A percentile compares a stretch with the other conserved stretches of the same genome.
These are phyloP conservation scores for Sapayoa aenigma DNA, from an alignment of 2,113 vertebrate genomes.

Conservation along the genomic window DNA sequence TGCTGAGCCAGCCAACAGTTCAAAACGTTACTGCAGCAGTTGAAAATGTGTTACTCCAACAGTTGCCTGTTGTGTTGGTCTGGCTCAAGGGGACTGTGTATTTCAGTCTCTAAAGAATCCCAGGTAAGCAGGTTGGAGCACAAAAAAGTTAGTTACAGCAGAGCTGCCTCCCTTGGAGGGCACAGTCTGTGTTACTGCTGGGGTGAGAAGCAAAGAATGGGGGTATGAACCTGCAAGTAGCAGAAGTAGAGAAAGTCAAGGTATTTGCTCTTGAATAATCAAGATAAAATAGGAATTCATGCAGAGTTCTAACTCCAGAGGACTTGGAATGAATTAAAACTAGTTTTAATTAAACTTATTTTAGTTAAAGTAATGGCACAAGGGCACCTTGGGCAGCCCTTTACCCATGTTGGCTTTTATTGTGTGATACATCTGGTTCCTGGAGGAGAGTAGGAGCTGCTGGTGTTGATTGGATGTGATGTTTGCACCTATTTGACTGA, in stretches of 20 bases:
- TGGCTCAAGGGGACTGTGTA: neutral
- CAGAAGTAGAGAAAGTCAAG: neutral
- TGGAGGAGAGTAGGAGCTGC: neutral
- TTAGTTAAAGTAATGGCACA: accelerated
- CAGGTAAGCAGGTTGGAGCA: neutral
- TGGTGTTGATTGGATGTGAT: neutral
- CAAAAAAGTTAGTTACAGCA: neutral
- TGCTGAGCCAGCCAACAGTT: neutral
- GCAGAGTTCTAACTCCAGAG: neutral
- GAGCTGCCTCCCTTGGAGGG: neutral
- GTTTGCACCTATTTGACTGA: neutral
- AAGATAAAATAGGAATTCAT: neutral
- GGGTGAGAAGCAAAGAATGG: neutral
- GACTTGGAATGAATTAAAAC: neutral
- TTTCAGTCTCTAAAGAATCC: neutral
- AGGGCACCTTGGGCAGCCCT: neutral
- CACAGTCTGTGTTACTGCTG: accelerated
- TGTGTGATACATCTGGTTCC: neutral
- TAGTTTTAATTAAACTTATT: neutral
- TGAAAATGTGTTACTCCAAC: neutral
- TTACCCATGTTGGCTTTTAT: neutral
- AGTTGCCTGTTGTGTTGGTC: neutral
- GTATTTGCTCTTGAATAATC: neutral
- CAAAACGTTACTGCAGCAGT: accelerated
- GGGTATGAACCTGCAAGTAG: neutral